Evolutionary conservation across 2,113 vertebrate species (phyloP).

Genomic region (Hoplias malabaricus): DNA sequence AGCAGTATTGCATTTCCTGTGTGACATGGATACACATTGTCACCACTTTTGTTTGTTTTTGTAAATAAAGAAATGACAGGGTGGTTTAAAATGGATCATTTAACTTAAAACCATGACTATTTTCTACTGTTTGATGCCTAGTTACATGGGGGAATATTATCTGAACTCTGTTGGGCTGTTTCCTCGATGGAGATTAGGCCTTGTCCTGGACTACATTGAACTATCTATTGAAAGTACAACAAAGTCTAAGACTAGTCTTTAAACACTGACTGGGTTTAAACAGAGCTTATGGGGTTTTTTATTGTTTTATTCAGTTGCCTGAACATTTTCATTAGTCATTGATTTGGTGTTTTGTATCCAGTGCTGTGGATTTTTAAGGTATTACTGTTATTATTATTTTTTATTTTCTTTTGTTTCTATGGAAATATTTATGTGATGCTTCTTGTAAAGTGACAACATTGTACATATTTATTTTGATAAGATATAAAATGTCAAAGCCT

Average conservation of each 20-base stretch:
- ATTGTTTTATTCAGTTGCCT: neutral
- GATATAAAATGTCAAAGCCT: slow-evolving; percentile 59
- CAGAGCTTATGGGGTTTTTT: no score
- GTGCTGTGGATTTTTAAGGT: neutral
- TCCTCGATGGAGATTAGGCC: no score
- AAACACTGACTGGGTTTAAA: no score
- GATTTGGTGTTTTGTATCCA: slow-evolving; percentile 10
- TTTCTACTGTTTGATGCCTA: slow-evolving; percentile 5
- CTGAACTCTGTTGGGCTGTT: no score
- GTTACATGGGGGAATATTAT: neutral
- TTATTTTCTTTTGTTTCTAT: slow-evolving; percentile 46
- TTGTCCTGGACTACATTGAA: no score
- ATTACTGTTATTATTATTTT: slow-evolving; percentile 7
- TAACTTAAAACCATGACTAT: neutral
- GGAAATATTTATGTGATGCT: slow-evolving; percentile 44
- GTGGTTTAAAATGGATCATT: neutral
- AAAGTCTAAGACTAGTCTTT: no score
- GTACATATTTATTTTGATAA: slow-evolving; percentile 75
- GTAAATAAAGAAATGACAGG: neutral
- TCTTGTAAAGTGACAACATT: slow-evolving; percentile 63
- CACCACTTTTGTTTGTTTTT: neutral
- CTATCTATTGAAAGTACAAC: no score
- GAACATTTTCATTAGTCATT: neutral
- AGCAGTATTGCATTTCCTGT: neutral
- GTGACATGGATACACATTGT: neutral